Evolutionary conservation across 2,888 invertebrate genomes (phyloP).

Genomic region (Bedellia somnulentella): DNA sequence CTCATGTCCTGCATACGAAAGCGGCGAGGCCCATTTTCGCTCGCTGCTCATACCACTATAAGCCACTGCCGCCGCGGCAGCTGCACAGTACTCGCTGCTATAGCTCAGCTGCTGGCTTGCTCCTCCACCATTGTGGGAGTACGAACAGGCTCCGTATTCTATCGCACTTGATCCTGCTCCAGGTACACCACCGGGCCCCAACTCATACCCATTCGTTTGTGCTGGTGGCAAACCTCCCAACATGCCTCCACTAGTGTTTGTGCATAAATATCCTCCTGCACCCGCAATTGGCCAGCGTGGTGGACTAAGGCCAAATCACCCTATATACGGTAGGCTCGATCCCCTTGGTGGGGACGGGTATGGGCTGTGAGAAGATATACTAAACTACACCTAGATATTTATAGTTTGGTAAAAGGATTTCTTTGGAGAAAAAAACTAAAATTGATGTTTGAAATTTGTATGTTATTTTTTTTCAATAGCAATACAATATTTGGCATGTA

Average conservation of each 20-base stretch:
- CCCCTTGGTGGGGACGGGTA: too few species aligned
- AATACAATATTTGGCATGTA: too few species aligned
- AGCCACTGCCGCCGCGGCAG: slow-evolving; percentile 63
- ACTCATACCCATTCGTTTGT: slow-evolving; percentile 39
- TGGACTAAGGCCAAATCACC: too few species aligned
- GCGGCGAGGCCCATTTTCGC: slow-evolving; percentile 38
- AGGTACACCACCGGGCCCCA: slow-evolving; percentile 27
- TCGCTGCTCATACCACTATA: slow-evolving; percentile 35
- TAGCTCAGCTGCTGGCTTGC: slow-evolving; percentile 65
- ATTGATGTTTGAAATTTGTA: too few species aligned
- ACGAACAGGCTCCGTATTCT: slow-evolving; percentile 79
- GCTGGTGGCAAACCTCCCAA: slow-evolving; percentile 29
- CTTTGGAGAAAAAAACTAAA: too few species aligned
- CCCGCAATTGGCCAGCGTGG: too few species aligned
- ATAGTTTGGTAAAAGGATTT: too few species aligned
- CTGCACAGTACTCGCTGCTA: slow-evolving; percentile 63
- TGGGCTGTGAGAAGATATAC: too few species aligned
- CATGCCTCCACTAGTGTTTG: slow-evolving; percentile 20
- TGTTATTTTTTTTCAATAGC: too few species aligned
- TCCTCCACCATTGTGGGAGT: slow-evolving; percentile 77
- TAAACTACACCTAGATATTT: too few species aligned
- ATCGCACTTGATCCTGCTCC: slow-evolving; percentile 58
- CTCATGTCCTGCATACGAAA: slow-evolving; percentile 39
- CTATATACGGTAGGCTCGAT: too few species aligned
- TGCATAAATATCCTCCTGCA: slow-evolving; percentile 41